Conservation (phyloP, 2,113 vertebrate genomes). For the Kryptolebias marmoratus region DNA sequence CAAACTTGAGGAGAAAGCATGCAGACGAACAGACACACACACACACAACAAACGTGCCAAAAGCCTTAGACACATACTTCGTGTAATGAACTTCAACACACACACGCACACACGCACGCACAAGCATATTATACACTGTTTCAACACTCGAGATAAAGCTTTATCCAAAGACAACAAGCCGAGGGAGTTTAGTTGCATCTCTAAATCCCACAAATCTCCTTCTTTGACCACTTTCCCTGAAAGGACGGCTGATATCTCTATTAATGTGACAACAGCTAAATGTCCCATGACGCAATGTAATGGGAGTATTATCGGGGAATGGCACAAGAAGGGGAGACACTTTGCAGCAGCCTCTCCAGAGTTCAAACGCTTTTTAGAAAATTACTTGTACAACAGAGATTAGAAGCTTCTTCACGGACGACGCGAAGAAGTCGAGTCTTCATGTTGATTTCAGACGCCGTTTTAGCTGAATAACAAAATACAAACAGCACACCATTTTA, state of each 20-base stretch:
- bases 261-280: slow-evolving; percentile 48
- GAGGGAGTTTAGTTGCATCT: slow-evolving; percentile 50
- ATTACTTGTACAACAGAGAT: slow-evolving; percentile 31
- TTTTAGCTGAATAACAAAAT: neutral
- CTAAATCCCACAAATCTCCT: slow-evolving; percentile 55
- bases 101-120: slow-evolving; percentile 28
- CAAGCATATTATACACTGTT: slow-evolving; percentile 1
- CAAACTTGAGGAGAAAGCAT: slow-evolving; percentile 40
- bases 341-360: slow-evolving; percentile 6
- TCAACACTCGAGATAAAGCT: slow-evolving; percentile 48
- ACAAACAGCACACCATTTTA: slow-evolving; percentile 28
- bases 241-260: slow-evolving; percentile 51
- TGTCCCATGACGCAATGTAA: slow-evolving; percentile 46
- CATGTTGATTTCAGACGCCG: neutral
- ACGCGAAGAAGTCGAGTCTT: slow-evolving; percentile 4
- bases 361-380: slow-evolving; percentile 10
- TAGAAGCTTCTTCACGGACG: slow-evolving; percentile 23
- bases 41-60: slow-evolving; percentile 30
- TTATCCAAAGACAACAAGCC: slow-evolving; percentile 60
- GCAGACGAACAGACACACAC: slow-evolving; percentile 20
- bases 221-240: slow-evolving; percentile 40
- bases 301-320: slow-evolving; percentile 38
- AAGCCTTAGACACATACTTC: slow-evolving; percentile 35
- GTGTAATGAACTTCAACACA: slow-evolving; percentile 43
- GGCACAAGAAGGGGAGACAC: slow-evolving; percentile 10